Conservation (phyloP, 2,888 invertebrate species). For the Mesorhabditis spiculigera region DNA sequence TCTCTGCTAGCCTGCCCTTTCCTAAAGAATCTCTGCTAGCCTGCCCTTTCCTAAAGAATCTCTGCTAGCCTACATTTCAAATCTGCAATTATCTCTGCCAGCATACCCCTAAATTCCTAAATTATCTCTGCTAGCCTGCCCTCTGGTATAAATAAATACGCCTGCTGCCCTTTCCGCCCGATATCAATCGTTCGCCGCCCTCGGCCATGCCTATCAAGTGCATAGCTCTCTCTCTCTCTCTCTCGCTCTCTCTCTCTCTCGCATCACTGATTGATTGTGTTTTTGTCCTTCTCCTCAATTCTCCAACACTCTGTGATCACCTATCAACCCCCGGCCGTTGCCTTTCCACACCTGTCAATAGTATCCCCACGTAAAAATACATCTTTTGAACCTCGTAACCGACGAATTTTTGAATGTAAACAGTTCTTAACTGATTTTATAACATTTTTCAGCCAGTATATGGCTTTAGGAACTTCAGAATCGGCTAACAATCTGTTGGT, state of each 20-base stretch:
- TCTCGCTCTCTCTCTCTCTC: conserved; percentile 8
- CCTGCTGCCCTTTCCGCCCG: conserved; percentile 14
- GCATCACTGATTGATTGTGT: not conserved
- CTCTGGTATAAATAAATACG: not conserved
- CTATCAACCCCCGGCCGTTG: not conserved
- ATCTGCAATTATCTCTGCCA: not conserved
- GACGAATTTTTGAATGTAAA: too few relatives aligned
- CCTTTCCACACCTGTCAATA: not conserved
- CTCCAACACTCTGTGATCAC: not conserved
- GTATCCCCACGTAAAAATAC: not conserved
- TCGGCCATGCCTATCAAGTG: not conserved
- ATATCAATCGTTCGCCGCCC: conserved; percentile 11
- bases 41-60: too few relatives aligned
- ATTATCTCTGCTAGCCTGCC: not conserved
- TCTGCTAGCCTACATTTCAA: not conserved
- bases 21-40: too few relatives aligned
- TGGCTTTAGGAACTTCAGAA: too few relatives aligned
- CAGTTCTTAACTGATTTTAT: too few relatives aligned
- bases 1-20: not conserved
- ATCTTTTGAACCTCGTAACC: too few relatives aligned
- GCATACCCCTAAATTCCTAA: too few relatives aligned
- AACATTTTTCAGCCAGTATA: too few relatives aligned
- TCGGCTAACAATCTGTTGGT: too few relatives aligned
- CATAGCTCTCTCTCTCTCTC: not conserved
- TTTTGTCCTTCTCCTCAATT: conserved; percentile 1